Evolutionary conservation across 2,113 vertebrate genomes (phyloP).

Genomic region (Amblyopsis rosae): DNA sequence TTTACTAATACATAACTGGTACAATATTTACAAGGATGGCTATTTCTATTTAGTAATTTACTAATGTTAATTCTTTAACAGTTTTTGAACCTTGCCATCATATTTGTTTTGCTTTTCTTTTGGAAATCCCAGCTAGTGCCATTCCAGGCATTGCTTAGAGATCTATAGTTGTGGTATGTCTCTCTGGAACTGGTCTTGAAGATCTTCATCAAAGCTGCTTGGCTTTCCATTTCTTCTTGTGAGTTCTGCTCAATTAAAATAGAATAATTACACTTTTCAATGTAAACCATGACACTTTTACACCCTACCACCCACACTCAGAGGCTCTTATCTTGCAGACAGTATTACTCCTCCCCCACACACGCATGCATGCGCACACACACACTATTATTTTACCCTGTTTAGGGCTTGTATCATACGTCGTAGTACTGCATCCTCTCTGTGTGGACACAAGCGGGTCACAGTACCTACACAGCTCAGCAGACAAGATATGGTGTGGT

Average conservation of each 20-base stretch:
- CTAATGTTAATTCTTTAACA: slow-evolving; percentile 7
- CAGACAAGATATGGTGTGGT: slow-evolving; percentile 75
- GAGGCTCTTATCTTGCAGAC: background rate
- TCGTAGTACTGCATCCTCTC: slow-evolving; percentile 72
- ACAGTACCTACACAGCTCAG: slow-evolving; percentile 76
- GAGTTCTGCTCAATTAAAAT: slow-evolving; percentile 45
- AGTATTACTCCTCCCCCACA: background rate
- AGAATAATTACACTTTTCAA: background rate
- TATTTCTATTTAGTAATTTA: slow-evolving; percentile 17
- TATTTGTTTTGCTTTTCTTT: background rate
- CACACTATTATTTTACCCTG: slow-evolving; percentile 56
- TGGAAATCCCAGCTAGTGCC: background rate
- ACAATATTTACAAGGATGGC: background rate
- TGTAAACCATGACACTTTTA: background rate
- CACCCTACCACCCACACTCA: background rate
- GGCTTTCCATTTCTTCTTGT: slow-evolving; percentile 55
- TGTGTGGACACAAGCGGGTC: slow-evolving; percentile 69
- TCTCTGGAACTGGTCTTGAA: slow-evolving; percentile 63
- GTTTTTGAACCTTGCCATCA: background rate
- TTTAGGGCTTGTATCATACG: slow-evolving; percentile 73
- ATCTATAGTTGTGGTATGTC: slow-evolving; percentile 31
- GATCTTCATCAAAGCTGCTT: slow-evolving; percentile 54
- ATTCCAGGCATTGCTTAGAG: slow-evolving; percentile 22
- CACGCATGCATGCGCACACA: background rate
- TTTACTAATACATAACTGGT: background rate